phyloP scores from a whole-genome alignment of 2,113 vertebrate species.

The Brienomyrus brachyistius region DNA sequence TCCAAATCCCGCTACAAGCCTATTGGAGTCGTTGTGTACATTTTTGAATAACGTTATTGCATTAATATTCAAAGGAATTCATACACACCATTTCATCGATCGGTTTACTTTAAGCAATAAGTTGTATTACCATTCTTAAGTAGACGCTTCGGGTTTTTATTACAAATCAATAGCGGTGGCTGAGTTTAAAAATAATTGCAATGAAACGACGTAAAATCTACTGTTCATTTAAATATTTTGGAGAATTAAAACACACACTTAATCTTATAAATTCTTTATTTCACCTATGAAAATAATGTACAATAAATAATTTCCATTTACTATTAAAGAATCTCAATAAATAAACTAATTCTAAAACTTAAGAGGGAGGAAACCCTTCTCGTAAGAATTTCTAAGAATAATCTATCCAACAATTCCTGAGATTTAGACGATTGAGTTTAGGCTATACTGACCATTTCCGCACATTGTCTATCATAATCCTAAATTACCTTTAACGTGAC shows the following conservation, averaged over 20 bases:
- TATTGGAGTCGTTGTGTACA: background rate
- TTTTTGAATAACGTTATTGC: background rate
- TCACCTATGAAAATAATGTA: conserved; percentile 99
- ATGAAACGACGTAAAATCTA: background rate
- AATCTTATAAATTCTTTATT: conserved; percentile 50
- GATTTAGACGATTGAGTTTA: conserved; percentile 62
- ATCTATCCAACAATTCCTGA: conserved; percentile 68
- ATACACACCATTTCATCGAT: background rate
- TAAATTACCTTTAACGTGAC: conserved; percentile 13
- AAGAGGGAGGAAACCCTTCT: conserved; percentile 49
- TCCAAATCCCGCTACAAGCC: background rate
- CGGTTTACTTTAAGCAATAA: background rate
- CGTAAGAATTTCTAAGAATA: conserved; percentile 62
- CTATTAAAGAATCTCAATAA: conserved; percentile 97
- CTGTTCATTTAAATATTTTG: background rate
- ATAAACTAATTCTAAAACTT: conserved; percentile 89
- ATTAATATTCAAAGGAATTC: background rate
- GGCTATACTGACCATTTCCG: conserved; percentile 52
- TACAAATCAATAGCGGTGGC: background rate
- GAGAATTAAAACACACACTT: conserved; percentile 45
- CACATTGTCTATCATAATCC: conserved; percentile 30
- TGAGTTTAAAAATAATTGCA: background rate
- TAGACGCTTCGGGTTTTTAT: background rate
- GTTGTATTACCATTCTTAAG: background rate
- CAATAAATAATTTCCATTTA: conserved; percentile 98